phyloP scores from a whole-genome alignment of 2,113 vertebrate genomes.

The Genyomyrus donnyi region DNA sequence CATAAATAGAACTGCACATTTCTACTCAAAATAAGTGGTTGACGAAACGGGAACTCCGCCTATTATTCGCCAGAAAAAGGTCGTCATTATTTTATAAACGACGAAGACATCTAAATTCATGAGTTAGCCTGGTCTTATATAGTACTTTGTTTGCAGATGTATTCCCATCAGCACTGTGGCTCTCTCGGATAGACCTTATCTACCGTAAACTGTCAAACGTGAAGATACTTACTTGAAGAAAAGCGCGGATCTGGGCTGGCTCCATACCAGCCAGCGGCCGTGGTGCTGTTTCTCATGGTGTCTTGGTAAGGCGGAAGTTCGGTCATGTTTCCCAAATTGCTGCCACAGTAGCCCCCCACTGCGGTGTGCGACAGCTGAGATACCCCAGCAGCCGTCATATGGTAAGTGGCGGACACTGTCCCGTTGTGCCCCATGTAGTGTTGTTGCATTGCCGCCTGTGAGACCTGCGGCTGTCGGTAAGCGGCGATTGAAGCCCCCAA shows the following conservation, averaged over 20 bases:
- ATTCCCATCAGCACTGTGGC: background rate
- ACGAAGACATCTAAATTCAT: background rate
- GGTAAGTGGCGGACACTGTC: slow-evolving; percentile 90
- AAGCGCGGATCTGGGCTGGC: slow-evolving; percentile 93
- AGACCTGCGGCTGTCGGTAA: slow-evolving; percentile 94
- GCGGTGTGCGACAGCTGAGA: slow-evolving; percentile 94
- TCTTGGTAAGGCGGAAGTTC: slow-evolving; percentile 97
- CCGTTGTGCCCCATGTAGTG: slow-evolving; percentile 98
- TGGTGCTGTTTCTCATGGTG: slow-evolving; percentile 86
- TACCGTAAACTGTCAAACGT: background rate
- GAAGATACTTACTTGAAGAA: slow-evolving; percentile 87
- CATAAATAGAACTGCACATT: background rate
- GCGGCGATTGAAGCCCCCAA: slow-evolving; percentile 90
- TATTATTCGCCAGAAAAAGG: slow-evolving; percentile 4
- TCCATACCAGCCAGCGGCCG: slow-evolving; percentile 93
- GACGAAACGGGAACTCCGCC: slow-evolving; percentile 1
- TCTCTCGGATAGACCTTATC: background rate
- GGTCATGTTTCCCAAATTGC: slow-evolving; percentile 90
- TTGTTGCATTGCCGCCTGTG: slow-evolving; percentile 91
- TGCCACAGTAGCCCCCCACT: slow-evolving; percentile 98
- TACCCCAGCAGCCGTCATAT: slow-evolving; percentile 95
- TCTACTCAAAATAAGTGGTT: slow-evolving; percentile 6
- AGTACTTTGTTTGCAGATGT: background rate
- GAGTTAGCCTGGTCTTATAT: background rate
- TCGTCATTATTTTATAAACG: slow-evolving; percentile 10